A percentile compares a stretch with the other conserved stretches of the same genome.
These are phyloP conservation scores for Pteromalus puparum DNA, from an alignment of 1,140 invertebrate species.

Conservation along the genomic window DNA sequence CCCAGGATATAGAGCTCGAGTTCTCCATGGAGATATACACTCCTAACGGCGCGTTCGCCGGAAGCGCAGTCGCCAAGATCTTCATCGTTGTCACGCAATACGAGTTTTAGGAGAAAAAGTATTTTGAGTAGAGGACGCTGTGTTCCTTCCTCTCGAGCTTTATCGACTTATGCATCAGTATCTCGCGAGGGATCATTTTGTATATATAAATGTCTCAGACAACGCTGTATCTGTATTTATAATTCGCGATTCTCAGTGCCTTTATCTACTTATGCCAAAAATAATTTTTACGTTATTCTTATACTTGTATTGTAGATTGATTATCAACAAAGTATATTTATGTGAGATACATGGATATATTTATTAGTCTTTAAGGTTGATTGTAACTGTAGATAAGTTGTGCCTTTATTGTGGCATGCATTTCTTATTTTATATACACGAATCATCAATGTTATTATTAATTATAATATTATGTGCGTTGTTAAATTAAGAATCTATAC, in stretches of 20 bases:
- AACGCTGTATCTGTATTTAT: not conserved
- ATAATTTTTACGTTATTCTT: not conserved
- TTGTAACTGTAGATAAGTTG: not conserved
- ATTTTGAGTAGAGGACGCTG: not conserved
- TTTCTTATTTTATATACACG: not conserved
- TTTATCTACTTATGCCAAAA: not conserved
- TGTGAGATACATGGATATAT: not conserved
- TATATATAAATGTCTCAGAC: not conserved
- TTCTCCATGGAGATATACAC: constrained; percentile 89
- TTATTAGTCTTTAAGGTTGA: not conserved
- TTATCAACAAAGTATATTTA: not conserved
- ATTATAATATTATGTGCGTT: not conserved
- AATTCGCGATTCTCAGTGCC: not conserved
- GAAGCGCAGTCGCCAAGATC: constrained; percentile 88
- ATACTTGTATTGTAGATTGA: not conserved
- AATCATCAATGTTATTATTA: not conserved
- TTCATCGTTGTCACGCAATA: constrained; percentile 91
- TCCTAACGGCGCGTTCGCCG: constrained; percentile 80
- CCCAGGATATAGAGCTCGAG: constrained; percentile 92
- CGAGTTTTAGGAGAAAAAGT: constrained; percentile 78
- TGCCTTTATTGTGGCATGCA: not conserved
- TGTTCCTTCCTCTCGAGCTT: not conserved
- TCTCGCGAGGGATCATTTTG: not conserved
- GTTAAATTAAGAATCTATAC: no score
- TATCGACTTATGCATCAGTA: not conserved